These are phyloP conservation scores for Scalopus aquaticus DNA, from an alignment of 2,113 vertebrate species.

Conservation along the genomic window DNA sequence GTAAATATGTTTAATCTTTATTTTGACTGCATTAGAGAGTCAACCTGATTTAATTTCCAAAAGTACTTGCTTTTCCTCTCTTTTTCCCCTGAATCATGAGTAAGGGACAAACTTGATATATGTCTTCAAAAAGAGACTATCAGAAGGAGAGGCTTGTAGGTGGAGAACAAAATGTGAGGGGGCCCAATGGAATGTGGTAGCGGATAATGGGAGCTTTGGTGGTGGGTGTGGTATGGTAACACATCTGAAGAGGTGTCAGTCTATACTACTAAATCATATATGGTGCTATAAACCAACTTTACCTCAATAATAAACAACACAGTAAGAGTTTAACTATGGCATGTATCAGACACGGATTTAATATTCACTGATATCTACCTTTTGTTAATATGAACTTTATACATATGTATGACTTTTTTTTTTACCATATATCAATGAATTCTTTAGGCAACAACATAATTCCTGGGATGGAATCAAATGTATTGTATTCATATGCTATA, in stretches of 20 bases:
- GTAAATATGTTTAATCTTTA: slow-evolving; percentile 21
- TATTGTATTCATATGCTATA: background rate
- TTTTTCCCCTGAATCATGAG: background rate
- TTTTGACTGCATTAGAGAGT: slow-evolving; percentile 14
- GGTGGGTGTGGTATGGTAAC: too few species aligned
- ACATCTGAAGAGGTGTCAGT: too few species aligned
- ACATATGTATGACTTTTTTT: background rate
- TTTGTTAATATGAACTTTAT: background rate
- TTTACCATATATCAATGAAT: background rate
- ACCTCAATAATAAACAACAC: too few species aligned
- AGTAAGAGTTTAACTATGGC: background rate
- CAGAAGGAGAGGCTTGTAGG: background rate
- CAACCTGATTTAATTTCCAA: background rate
- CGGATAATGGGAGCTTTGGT: too few species aligned
- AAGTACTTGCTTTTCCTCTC: background rate
- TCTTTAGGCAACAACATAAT: background rate
- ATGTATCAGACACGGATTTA: background rate
- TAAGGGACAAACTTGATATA: background rate
- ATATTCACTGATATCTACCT: background rate
- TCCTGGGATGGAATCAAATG: background rate
- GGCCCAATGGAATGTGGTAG: too few species aligned
- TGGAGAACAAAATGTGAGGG: too few species aligned
- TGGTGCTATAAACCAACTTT: too few species aligned
- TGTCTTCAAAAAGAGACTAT: background rate
- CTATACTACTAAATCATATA: too few species aligned